Base-by-base conservation (phyloP, 2,888 invertebrate species). In the Ectropis crepuscularia region DNA sequence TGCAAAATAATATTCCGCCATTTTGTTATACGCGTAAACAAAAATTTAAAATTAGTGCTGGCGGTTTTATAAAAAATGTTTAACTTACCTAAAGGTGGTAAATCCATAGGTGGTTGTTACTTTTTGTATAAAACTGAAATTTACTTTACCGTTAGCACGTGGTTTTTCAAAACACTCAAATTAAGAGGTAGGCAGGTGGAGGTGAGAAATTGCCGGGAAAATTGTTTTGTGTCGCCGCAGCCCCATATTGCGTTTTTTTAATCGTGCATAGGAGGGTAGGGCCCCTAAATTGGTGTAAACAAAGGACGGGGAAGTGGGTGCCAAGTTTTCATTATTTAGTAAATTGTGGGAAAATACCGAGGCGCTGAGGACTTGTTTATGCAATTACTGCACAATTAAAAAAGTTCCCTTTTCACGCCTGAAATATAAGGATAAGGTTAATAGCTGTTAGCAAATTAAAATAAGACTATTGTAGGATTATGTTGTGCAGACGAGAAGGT, bases 161-260 rank as follows among this genome's bases (percentile, higher is more conserved):
- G 49, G 53, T 63, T 70, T 70, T 67, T 68, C 54, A 59, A 53
- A 65, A 59, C 55, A 60, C 66, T 66, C 75, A 74, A 76, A 79
- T 77, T 74, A 73, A 72, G 63, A 70, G 71, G 65, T 46, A 61
- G 41, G 70, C 37, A 51, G 67, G 57, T 53, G 58, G 63, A 28
- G 55, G 50, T 57, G 72, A 73, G 72, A 77, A 79, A 74, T 75
- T 75, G 76, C 73, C 69, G 55, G 57, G 75, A 68, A 79, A 81
- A 81, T 80, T 78, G 78, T 81, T 79, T 75, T 65, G 72, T 71
- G 73, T 71, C 65, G 55, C 68, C 70, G 57, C 68, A 65, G 62
- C 69, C 69, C 70, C 63, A 66, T 68, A 68, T 65, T 69, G 65
- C 47, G 46, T n/a, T 54, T 63, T 72, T 74, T 72, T 76, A 76